Percentiles rank a stretch among this genome's conserved stretches.
phyloP scores from a whole-genome alignment of 92 coral and sea anemone genomes.

The Muricea muricata region DNA sequence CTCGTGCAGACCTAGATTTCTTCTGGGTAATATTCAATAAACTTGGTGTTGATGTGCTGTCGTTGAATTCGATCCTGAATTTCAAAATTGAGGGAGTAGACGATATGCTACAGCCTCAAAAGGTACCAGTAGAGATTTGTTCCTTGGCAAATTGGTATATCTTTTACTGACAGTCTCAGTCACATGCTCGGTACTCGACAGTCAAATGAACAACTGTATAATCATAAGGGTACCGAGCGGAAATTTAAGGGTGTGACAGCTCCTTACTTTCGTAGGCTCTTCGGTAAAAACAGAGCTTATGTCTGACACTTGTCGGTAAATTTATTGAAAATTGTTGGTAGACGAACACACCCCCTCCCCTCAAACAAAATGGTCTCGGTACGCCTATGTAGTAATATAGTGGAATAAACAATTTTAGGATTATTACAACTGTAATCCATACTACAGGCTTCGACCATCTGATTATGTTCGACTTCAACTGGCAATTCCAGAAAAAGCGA shows the following conservation, averaged over 20 bases:
- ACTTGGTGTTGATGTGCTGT: background rate
- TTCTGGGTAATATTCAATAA: background rate
- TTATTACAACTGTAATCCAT: background rate
- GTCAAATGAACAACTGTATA: too few species aligned
- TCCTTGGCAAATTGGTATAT: too few species aligned
- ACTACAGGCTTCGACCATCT: conserved; percentile 13
- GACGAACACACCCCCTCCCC: too few species aligned
- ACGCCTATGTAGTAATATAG: background rate
- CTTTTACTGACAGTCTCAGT: too few species aligned
- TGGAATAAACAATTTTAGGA: background rate
- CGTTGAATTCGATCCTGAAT: conserved; percentile 1
- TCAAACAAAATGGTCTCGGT: background rate
- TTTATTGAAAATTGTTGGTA: too few species aligned
- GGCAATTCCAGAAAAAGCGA: conserved; percentile 22
- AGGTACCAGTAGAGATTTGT: too few species aligned
- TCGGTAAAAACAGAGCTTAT: too few species aligned
- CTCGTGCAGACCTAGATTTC: background rate
- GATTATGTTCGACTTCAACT: conserved; percentile 15
- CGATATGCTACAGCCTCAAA: background rate
- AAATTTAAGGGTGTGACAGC: too few species aligned
- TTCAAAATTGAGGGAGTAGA: background rate
- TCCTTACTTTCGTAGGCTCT: too few species aligned
- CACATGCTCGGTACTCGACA: too few species aligned
- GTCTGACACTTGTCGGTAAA: too few species aligned
- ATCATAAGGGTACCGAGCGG: too few species aligned